These are phyloP conservation scores for Barypeithes pellucidus DNA, from an alignment of 2,888 invertebrate genomes.

Conservation along the genomic window DNA sequence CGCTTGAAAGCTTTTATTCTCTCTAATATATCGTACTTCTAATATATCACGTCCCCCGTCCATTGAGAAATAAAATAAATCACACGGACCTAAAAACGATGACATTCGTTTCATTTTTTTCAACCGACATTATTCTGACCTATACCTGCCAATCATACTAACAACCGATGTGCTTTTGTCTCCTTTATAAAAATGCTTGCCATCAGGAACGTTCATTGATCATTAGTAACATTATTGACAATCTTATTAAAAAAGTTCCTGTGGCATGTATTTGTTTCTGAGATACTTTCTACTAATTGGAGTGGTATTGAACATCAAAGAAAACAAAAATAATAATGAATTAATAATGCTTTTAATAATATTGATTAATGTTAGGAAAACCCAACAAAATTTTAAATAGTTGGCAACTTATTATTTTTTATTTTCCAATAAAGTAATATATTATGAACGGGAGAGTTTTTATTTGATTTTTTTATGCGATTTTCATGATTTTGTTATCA, in stretches of 20 bases:
- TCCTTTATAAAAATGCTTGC: not conserved
- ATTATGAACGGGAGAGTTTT: too few relatives aligned
- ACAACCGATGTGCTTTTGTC: constrained; percentile 2
- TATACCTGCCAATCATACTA: constrained; percentile 17
- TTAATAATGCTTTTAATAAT: not conserved
- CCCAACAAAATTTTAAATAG: too few relatives aligned
- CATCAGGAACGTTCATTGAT: constrained; percentile 9
- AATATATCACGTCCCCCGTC: not conserved
- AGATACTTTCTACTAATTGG: not conserved
- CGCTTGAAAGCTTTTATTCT: too few relatives aligned
- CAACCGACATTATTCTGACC: constrained; percentile 1
- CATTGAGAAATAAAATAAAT: constrained; percentile 12
- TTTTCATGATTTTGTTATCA: too few relatives aligned
- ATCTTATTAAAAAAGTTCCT: constrained; percentile 5
- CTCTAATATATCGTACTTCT: too few relatives aligned
- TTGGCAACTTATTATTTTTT: too few relatives aligned
- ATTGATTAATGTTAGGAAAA: too few relatives aligned
- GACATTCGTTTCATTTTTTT: constrained; percentile 10
- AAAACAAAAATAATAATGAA: constrained; percentile 1
- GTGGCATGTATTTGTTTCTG: not conserved
- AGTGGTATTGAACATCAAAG: constrained; percentile 2
- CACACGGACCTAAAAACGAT: not conserved
- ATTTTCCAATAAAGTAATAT: too few relatives aligned
- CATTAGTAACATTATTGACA: constrained; percentile 9
- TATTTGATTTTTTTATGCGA: too few relatives aligned